phyloP scores from a whole-genome alignment of 2,113 vertebrate species.

The Gorilla gorilla region DNA sequence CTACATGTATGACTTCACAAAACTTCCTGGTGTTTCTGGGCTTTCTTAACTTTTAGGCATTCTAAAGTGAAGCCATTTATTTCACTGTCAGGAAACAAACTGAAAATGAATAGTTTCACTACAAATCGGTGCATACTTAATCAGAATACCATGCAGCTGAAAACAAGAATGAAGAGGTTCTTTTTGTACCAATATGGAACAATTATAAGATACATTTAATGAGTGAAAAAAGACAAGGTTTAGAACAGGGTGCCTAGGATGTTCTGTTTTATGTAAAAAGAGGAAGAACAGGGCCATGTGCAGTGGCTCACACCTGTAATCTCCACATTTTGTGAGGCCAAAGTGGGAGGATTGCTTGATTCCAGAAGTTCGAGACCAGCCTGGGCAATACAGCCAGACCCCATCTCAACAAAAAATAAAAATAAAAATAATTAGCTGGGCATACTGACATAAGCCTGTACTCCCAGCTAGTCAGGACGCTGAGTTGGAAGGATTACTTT shows the following conservation, averaged over 20 bases:
- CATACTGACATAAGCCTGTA: too few relatives aligned
- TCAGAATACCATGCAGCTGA: neutral
- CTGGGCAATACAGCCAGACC: too few relatives aligned
- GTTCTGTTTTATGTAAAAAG: neutral
- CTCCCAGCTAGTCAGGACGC: too few relatives aligned
- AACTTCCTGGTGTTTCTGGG: neutral
- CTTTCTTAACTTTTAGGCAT: neutral
- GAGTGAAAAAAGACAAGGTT: neutral
- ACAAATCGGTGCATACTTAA: too few relatives aligned
- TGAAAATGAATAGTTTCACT: neutral
- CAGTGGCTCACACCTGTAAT: too few relatives aligned
- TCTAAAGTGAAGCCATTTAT: neutral
- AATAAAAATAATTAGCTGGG: too few relatives aligned
- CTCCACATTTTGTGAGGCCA: too few relatives aligned
- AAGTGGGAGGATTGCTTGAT: too few relatives aligned
- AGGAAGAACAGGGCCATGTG: neutral
- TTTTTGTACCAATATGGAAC: neutral
- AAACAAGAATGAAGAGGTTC: neutral
- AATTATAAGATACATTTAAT: neutral
- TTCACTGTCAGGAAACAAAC: neutral
- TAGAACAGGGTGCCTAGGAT: neutral
- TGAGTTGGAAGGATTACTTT: too few relatives aligned
- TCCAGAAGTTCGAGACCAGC: too few relatives aligned
- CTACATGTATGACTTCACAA: neutral
- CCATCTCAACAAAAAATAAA: too few relatives aligned